Base-by-base conservation (phyloP, 2,113 vertebrate genomes). In the Ancistrus triradiatus region DNA sequence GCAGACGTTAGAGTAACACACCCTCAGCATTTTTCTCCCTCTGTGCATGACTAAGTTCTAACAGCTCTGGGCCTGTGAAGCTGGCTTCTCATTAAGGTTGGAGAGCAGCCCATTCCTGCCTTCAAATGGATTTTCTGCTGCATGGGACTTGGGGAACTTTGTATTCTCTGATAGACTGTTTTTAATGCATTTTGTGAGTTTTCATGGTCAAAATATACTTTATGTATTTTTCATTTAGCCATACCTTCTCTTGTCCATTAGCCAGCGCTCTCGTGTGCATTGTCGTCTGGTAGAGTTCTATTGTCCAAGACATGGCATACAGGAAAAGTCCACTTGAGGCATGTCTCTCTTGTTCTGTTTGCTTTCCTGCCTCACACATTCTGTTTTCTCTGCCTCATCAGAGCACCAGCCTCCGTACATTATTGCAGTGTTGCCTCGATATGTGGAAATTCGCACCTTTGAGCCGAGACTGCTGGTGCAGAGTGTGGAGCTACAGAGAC, bases 391-490 rank as follows among this genome's bases (percentile, higher is more conserved):
- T 66, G 59, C 19, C 9, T 7, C n/a, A 28, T 4, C 63, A 99
- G 96, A 97, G 47, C 92, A 98, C 69, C 95, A 99, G 84, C 91
- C 94, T 62, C 96, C 96, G 0, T 99, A 99, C 81, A 97, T 99
- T 80, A 91, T 99, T 6, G 94, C 95, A 0, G 96, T 99, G 52
- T 84, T 99, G 62, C 95, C 95, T 0, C 87, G 96, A 0, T 96
- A 95, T 0, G 95, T 98, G 77, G 96, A 99, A 84, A 96, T 99
- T 74, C 89, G 96, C 43, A 99, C 96, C 0, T 90, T 98, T 1
- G 94, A 98, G 21, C 96, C 96, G 0, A 84, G 95, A 48, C 87
- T 99, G 72, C 85, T 99, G 74, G 95, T 99, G 27, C 96, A 99
- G 89, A 98, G 92, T 7, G 93, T 95, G 35, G 96, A 99, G 81